Evolutionary conservation across 2,797 vertebrate genomes (phyloP).

Genomic region (Tamandua tetradactyla): DNA sequence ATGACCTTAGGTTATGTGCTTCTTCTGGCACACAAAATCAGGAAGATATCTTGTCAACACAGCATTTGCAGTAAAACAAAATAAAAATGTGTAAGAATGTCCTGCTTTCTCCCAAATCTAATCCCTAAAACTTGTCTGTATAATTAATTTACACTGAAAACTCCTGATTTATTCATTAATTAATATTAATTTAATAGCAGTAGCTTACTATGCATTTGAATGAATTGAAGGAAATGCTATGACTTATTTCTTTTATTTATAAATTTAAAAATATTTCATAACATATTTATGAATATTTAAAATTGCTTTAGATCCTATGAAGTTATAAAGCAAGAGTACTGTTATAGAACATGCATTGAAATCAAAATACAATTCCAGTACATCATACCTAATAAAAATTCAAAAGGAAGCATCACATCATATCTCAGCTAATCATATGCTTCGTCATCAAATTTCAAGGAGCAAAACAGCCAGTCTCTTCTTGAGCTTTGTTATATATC

Average conservation of each 20-base stretch:
- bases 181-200: not conserved
- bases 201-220: not conserved
- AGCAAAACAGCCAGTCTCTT: not conserved
- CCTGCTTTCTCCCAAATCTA: not conserved
- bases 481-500: not conserved
- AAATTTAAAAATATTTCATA: not conserved
- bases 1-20: not conserved
- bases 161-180: not conserved
- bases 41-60: not conserved
- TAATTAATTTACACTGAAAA: not conserved
- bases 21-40: not conserved
- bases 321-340: not conserved
- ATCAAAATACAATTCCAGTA: not conserved
- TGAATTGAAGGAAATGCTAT: not conserved
- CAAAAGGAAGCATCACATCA: not conserved
- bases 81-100: not conserved
- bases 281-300: not conserved
- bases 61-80: not conserved
- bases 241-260: too few species aligned
- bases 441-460: not conserved
- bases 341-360: not conserved
- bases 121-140: not conserved
- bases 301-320: not conserved
- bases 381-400: not conserved
- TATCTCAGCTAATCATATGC: not conserved